Evolutionary conservation across 2,113 vertebrate species (phyloP).

Genomic region (Acanthisitta chloris): DNA sequence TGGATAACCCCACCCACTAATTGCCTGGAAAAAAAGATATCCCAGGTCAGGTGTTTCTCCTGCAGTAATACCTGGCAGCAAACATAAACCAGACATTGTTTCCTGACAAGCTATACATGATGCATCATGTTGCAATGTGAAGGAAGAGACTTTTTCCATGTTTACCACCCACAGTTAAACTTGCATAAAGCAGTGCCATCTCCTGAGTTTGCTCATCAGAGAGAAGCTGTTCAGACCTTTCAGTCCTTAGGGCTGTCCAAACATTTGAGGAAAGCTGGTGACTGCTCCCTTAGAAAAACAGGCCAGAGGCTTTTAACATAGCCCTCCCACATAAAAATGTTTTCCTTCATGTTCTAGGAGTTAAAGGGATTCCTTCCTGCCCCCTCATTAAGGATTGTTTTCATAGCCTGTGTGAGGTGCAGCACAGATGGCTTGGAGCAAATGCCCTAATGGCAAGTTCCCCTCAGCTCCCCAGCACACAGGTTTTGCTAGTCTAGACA

Average conservation of each 20-base stretch:
- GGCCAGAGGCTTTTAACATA: background rate
- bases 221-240: background rate
- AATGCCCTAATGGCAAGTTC: background rate
- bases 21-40: background rate
- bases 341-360: background rate
- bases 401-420: background rate
- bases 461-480: background rate
- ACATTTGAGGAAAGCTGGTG: background rate
- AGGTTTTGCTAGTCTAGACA: background rate
- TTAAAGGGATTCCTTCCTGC: background rate
- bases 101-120: slow-evolving; percentile 7
- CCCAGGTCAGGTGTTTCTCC: background rate
- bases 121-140: background rate
- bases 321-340: background rate
- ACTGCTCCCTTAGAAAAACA: background rate
- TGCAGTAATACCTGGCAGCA: slow-evolving; percentile 4
- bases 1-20: background rate
- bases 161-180: slow-evolving; percentile 15
- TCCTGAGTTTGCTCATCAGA: background rate
- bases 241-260: background rate
- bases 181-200: background rate
- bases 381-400: background rate
- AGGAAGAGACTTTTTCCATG: background rate
- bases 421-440: background rate
- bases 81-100: background rate